Evolutionary conservation across 2,888 invertebrate genomes (phyloP), one percentile per base, ranked within the genome.

Genomic region (Torymus texanus): DNA sequence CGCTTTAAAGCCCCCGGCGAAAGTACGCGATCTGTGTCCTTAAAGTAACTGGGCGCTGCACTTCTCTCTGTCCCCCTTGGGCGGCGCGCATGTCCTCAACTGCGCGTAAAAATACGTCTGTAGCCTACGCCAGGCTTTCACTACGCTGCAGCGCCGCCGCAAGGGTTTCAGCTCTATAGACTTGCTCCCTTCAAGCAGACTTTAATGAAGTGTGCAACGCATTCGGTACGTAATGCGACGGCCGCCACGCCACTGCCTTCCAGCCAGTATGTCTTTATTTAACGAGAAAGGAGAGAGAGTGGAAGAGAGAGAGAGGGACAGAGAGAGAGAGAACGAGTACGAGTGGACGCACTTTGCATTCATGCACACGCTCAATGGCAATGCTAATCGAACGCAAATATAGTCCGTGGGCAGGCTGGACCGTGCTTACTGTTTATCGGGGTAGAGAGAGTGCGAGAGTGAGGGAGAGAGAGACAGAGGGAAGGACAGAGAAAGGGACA

Each of bases 321-420:
- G 1, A 59, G 59, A 62, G 59, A 61, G 59, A 18, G 59, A 8
- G 72, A 24, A 55, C 24, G 50, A 63, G 12, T 21, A 21, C 53
- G 41, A 41, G 66, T 8, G 12, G 2, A 11, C 18, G 16, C n/a
- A n/a, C 41, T 3, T n/a, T n/a, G 61, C 50, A 51, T 18, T n/a
- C 10, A n/a, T 16, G 24, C 65, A 13, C 41, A 10, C 63, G 29
- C 29, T 62, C 29, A 13, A 16, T n/a, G n/a, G 65, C 56, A 58
- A 63, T 58, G 63, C 73, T 74, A 74, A 74, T 74, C 73, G 56
- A 74, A 74, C 73, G 73, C 65, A 74, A 74, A 58, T 50, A 58
- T 21, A 55, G 41, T 63, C 24, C 51, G 41, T 14, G 59, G 41
- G 41, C 41, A 41, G 41, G 41, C 41, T 41, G 8, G 41, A 41